Percentiles rank a stretch among this genome's conserved stretches.
phyloP scores from a whole-genome alignment of 1,140 invertebrate genomes.

The Drosophila lowei region DNA sequence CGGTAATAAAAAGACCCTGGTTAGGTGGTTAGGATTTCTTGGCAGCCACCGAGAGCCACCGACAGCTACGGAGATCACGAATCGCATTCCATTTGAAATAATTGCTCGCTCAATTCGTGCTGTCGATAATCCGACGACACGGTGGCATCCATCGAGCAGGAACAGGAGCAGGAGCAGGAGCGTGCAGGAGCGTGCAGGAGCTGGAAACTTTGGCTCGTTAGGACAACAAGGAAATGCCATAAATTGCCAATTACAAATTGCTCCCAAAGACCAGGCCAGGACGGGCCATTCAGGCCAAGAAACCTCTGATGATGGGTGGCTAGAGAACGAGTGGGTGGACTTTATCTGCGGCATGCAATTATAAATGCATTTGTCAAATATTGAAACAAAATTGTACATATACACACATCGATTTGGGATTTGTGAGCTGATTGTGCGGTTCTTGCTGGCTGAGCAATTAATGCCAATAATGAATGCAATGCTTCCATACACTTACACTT shows the following conservation, averaged over 20 bases:
- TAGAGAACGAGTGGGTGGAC: slow-evolving; percentile 20
- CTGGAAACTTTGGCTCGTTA: slow-evolving; percentile 7
- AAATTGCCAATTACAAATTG: slow-evolving; percentile 63
- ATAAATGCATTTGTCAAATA: slow-evolving; percentile 78
- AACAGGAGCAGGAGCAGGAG: no score
- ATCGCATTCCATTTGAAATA: slow-evolving; percentile 16
- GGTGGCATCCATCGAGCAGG: no score
- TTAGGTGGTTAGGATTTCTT: slow-evolving; percentile 23
- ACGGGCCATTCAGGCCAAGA: not conserved
- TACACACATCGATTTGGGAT: not conserved
- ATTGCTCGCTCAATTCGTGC: slow-evolving; percentile 1
- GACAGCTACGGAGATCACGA: slow-evolving; percentile 1
- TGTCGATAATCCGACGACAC: no score
- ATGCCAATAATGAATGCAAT: slow-evolving; percentile 57
- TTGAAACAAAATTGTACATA: slow-evolving; percentile 49
- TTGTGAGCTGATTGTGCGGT: slow-evolving; percentile 34
- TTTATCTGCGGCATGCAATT: slow-evolving; percentile 68
- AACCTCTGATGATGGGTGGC: not conserved
- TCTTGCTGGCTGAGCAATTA: slow-evolving; percentile 55
- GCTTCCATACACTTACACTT: slow-evolving; percentile 11
- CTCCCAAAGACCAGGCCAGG: slow-evolving; percentile 26
- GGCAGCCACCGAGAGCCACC: not conserved
- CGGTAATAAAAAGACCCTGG: slow-evolving; percentile 23
- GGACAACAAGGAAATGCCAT: slow-evolving; percentile 34
- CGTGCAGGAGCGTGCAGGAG: not conserved